A percentile compares a stretch with the other conserved stretches of the same genome.
Conservation (phyloP, 2,888 invertebrate genomes). For the Volucella bombylans region DNA sequence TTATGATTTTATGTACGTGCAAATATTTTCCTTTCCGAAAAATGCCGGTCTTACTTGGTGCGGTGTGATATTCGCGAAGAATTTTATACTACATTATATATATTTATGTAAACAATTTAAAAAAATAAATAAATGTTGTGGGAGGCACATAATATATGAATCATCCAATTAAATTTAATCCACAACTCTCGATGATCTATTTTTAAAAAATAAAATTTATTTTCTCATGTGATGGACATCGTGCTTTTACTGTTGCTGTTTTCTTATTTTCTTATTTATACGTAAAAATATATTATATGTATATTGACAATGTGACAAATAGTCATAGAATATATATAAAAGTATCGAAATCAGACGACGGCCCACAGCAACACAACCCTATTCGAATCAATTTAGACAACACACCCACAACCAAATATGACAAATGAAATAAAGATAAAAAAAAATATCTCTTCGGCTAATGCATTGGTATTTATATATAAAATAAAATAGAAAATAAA, state of each 20-base stretch:
- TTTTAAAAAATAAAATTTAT: slow-evolving; percentile 27
- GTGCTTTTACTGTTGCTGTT: slow-evolving; percentile 32
- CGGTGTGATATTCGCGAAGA: slow-evolving; percentile 29
- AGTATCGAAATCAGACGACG: slow-evolving; percentile 9
- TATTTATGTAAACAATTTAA: not conserved
- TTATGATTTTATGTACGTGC: too few species aligned
- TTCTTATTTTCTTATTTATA: not conserved
- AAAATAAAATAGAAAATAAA: slow-evolving; percentile 31
- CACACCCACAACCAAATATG: slow-evolving; percentile 2
- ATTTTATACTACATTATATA: not conserved
- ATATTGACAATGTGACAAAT: slow-evolving; percentile 43
- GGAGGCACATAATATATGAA: slow-evolving; percentile 52
- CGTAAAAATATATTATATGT: not conserved
- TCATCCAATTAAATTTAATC: slow-evolving; percentile 41
- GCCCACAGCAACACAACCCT: slow-evolving; percentile 5
- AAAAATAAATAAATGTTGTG: slow-evolving; percentile 14
- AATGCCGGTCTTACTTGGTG: slow-evolving; percentile 26
- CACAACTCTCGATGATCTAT: slow-evolving; percentile 33
- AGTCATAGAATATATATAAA: slow-evolving; percentile 23
- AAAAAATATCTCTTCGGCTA: slow-evolving; percentile 17
- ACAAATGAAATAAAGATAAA: not conserved
- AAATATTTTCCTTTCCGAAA: not conserved
- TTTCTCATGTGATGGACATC: slow-evolving; percentile 64
- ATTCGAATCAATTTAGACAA: slow-evolving; percentile 12
- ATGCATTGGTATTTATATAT: slow-evolving; percentile 68